Evolutionary conservation across 2,888 invertebrate species (phyloP), one percentile per base, ranked within the genome.

Genomic region (Polydrusus tereticollis): DNA sequence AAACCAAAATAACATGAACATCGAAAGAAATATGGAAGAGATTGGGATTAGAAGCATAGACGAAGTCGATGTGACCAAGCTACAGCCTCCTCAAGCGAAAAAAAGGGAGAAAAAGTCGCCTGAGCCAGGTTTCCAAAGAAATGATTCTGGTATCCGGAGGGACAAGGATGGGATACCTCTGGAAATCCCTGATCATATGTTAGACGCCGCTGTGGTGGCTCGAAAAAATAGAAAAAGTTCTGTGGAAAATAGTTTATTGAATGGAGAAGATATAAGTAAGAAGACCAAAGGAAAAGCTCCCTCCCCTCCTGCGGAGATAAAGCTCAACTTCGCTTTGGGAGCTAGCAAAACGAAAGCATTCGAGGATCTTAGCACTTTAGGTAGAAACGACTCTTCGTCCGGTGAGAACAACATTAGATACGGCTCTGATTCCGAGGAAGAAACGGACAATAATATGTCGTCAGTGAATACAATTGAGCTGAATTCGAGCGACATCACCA

Each of bases 231-330:
- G 93, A 57, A 92, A 89, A 81, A 90, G 89, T 77, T 41, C 65
- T 4, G 78, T 85, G 4, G 81, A 80, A n/a, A 72, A 78, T 6
- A 67, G 75, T 6, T 59, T 75, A 3, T 76, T 78, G 2, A 74
- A 79, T 1, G 80, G 82, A 0, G 87, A 88, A 0, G 87, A 88
- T 80, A 82, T 85, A 4, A 80, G 84, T 0, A 91, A 90, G 78
- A 91, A 90, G 82, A n/a, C 43, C 6, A 93, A 93, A 83, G 90
- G 92, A 0, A 92, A 92, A 85, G 93, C 93, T 1, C 93, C 93
- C 0, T 89, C 90, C 0, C 93, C 92, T 0, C 50, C 70, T 5
- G 79, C 79, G 52, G 80, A 82, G 36, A 50, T 62, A 0, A 70
- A 70, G 12, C 33, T 60, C 1, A 69, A 65, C 33, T 64, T 68